These are phyloP conservation scores for Argyra leucocephala DNA, from an alignment of 2,888 invertebrate species.

Conservation along the genomic window DNA sequence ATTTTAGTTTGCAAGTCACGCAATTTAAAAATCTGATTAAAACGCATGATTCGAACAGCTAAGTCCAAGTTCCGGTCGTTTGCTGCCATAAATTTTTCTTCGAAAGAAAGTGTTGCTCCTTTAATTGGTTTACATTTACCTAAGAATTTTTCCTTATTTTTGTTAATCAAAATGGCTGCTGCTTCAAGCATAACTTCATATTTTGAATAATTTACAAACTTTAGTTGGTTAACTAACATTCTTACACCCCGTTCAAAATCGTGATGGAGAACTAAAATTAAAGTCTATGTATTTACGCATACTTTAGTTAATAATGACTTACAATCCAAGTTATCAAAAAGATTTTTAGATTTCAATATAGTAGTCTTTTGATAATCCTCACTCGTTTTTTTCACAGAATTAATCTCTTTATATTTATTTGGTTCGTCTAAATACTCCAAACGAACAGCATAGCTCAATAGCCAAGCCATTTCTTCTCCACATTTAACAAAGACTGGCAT, in stretches of 20 bases:
- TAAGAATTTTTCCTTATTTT: constrained; percentile 51
- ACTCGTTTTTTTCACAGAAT: constrained; percentile 47
- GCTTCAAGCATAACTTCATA: constrained; percentile 67
- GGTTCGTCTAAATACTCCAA: constrained; percentile 71
- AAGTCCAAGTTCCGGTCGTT: constrained; percentile 57
- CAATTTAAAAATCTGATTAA: constrained; percentile 54
- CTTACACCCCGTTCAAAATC: constrained; percentile 78
- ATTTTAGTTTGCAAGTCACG: constrained; percentile 74
- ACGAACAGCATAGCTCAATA: constrained; percentile 72
- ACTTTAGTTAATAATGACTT: constrained; percentile 39
- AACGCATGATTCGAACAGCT: constrained; percentile 65
- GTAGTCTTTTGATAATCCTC: constrained; percentile 51
- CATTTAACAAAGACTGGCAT: constrained; percentile 58
- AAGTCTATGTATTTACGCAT: constrained; percentile 24
- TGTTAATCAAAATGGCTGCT: constrained; percentile 52
- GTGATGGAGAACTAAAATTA: constrained; percentile 61
- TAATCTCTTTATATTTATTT: constrained; percentile 59
- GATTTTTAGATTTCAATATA: constrained; percentile 67
- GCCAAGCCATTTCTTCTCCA: constrained; percentile 72
- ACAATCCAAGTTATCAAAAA: constrained; percentile 80
- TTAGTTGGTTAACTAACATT: constrained; percentile 65
- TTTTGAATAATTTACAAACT: constrained; percentile 70
- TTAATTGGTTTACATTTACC: constrained; percentile 30
- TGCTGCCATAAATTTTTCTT: constrained; percentile 57
- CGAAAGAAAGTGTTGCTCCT: constrained; percentile 61